These are phyloP conservation scores for Acromyrmex heyeri DNA, from an alignment of 1,140 invertebrate species.

Conservation along the genomic window DNA sequence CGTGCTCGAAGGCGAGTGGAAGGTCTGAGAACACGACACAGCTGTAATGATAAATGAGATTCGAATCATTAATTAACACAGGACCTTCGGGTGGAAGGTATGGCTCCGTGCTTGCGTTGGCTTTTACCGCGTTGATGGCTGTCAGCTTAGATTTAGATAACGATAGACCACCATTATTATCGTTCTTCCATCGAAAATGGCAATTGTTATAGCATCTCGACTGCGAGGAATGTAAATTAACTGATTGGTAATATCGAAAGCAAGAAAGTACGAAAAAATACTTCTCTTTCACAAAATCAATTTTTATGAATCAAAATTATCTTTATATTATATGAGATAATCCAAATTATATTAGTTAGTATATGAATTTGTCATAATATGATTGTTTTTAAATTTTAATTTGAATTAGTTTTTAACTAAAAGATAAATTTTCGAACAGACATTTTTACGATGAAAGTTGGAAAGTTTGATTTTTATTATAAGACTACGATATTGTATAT, in stretches of 20 bases:
- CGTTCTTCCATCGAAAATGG: slow-evolving; percentile 41
- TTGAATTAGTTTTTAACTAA: neutral
- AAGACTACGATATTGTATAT: neutral
- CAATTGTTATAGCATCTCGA: slow-evolving; percentile 12
- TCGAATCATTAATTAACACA: slow-evolving; percentile 81
- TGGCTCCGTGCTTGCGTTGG: slow-evolving; percentile 41
- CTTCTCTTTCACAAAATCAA: neutral
- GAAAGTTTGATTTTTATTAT: too few species aligned
- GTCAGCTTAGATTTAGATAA: slow-evolving; percentile 60
- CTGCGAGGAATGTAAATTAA: slow-evolving; percentile 49
- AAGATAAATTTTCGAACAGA: neutral
- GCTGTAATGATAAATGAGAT: slow-evolving; percentile 81
- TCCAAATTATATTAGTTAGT: neutral
- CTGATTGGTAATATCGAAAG: neutral
- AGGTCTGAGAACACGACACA: slow-evolving; percentile 52
- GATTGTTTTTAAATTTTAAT: too few species aligned
- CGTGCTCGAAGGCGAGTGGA: slow-evolving; percentile 60
- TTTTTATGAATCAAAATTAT: neutral
- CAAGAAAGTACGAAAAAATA: neutral
- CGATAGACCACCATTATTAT: slow-evolving; percentile 40
- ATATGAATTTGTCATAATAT: neutral
- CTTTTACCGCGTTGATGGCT: slow-evolving; percentile 56
- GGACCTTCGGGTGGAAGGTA: slow-evolving; percentile 17
- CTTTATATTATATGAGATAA: neutral
- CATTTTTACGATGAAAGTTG: neutral